Conservation (phyloP, 2,888 invertebrate species). For the Sussaba pulchella region DNA sequence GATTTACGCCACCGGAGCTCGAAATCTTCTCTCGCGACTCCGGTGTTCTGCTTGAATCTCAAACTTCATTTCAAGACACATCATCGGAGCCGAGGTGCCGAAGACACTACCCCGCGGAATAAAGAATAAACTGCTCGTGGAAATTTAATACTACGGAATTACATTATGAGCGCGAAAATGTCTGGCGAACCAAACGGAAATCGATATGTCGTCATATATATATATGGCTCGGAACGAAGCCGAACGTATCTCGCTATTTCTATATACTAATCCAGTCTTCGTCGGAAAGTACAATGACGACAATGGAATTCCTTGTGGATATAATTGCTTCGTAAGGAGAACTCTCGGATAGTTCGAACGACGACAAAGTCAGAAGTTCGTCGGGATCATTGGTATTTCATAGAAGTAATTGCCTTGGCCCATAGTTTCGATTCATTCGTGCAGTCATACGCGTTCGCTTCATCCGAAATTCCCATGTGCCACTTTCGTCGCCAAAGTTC, state of each 20-base stretch:
- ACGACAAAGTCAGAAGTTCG: conserved; percentile 39
- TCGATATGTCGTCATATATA: conserved; percentile 49
- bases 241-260: conserved; percentile 16
- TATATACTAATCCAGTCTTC: conserved; percentile 53
- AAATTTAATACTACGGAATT: conserved; percentile 61
- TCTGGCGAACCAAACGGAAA: conserved; percentile 16
- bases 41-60: conserved; percentile 23
- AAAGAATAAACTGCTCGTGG: conserved; percentile 47
- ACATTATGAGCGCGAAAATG: conserved; percentile 52
- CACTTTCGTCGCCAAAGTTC: conserved; percentile 61
- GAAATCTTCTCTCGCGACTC: background rate
- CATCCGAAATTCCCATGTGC: conserved; percentile 44
- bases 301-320: conserved; percentile 61
- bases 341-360: background rate
- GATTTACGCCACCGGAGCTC: conserved; percentile 53
- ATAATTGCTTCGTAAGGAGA: conserved; percentile 13
- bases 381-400: conserved; percentile 61
- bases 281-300: conserved; percentile 54
- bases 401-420: conserved; percentile 61
- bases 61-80: conserved; percentile 15
- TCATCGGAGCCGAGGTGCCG: conserved; percentile 9
- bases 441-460: conserved; percentile 43
- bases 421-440: conserved; percentile 65
- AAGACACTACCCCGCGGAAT: conserved; percentile 57
- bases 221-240: background rate